phyloP scores from a whole-genome alignment of 2,797 vertebrate genomes.

The Psittacula derbiana region DNA sequence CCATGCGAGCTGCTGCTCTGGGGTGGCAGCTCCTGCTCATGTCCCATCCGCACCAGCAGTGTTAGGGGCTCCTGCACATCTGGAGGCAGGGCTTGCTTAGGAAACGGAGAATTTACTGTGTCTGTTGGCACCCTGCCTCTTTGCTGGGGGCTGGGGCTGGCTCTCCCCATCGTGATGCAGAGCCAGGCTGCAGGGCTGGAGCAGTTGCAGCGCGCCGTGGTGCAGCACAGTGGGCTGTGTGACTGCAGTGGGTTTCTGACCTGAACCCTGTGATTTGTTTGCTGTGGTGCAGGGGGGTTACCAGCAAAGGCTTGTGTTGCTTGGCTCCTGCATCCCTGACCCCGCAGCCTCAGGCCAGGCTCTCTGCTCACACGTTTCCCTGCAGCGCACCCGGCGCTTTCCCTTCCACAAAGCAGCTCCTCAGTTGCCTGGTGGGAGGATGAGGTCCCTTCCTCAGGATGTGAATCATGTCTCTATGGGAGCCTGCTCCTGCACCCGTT shows the following conservation, averaged over 20 bases:
- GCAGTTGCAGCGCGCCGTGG: rapidly evolving
- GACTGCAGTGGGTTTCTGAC: rapidly evolving
- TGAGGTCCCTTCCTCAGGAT: conserved; percentile 54
- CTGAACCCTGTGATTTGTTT: rapidly evolving
- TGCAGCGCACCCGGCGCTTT: rapidly evolving
- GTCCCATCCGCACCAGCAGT: rapidly evolving
- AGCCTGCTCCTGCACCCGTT: not conserved
- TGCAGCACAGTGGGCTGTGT: rapidly evolving
- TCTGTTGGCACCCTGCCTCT: not conserved
- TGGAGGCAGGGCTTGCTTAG: not conserved
- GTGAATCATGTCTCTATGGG: conserved; percentile 27
- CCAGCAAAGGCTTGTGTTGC: rapidly evolving
- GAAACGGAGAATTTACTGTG: rapidly evolving
- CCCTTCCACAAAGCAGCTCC: not conserved
- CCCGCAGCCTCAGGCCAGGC: rapidly evolving
- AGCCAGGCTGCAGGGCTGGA: not conserved
- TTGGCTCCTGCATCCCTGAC: rapidly evolving
- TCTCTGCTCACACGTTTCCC: not conserved
- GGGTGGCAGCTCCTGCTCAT: rapidly evolving
- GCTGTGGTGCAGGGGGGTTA: rapidly evolving
- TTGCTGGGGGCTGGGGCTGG: not conserved
- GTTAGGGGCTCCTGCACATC: rapidly evolving
- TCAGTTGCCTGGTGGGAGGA: not conserved
- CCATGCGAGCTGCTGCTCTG: rapidly evolving
- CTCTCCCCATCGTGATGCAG: rapidly evolving